Conservation (phyloP, 1,140 invertebrate species). For the Trichonephila clavata region DNA sequence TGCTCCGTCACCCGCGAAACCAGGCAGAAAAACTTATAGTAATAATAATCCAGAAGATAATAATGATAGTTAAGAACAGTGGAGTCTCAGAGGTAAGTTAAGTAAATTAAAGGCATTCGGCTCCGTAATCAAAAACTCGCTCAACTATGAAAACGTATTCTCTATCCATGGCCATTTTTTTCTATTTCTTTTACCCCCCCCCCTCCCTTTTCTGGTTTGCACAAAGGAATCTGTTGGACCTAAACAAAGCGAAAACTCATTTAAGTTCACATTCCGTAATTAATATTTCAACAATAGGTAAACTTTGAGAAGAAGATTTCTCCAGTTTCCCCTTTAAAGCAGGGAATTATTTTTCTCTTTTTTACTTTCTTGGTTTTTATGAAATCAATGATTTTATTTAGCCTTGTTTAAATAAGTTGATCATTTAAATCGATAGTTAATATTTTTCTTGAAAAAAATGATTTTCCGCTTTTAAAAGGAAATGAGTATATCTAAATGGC, state of each 20-base stretch:
- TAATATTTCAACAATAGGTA: constrained; percentile 24
- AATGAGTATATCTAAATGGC: too few species aligned
- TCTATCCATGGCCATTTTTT: constrained; percentile 4
- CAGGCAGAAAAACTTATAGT: not conserved
- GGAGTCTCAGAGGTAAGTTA: not conserved
- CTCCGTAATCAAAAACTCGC: constrained; percentile 22
- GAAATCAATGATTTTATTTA: too few species aligned
- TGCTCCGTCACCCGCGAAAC: constrained; percentile 6
- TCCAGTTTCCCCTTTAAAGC: not conserved
- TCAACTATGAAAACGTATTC: constrained; percentile 26
- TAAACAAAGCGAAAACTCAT: constrained; percentile 19
- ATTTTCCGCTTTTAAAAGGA: too few species aligned
- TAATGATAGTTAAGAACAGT: not conserved
- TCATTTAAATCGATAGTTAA: too few species aligned
- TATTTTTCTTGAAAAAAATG: too few species aligned
- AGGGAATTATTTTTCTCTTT: too few species aligned
- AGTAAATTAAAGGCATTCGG: constrained; percentile 17
- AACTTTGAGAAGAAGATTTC: not conserved
- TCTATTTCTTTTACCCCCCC: too few species aligned
- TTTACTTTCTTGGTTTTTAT: too few species aligned
- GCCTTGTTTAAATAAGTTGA: too few species aligned
- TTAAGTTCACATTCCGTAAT: constrained; percentile 15
- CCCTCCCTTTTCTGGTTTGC: not conserved
- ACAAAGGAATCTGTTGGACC: not conserved
- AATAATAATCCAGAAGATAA: not conserved